Percentiles rank a stretch among this genome's conserved stretches.
These are phyloP conservation scores for Sarcophaga subvicina DNA, from an alignment of 2,888 invertebrate species.

Conservation along the genomic window DNA sequence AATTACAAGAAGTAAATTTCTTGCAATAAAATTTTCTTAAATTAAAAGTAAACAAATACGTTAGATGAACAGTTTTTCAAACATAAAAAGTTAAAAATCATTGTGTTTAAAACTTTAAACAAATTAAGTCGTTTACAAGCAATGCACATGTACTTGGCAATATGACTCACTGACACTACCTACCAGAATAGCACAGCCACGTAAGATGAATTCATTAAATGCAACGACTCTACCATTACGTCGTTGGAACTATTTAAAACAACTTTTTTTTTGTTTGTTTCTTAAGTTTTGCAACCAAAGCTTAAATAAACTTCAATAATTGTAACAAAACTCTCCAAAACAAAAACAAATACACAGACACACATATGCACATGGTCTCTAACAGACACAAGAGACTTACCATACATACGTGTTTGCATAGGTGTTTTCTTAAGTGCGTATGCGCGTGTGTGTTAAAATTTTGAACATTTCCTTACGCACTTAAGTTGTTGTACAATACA, in stretches of 20 bases:
- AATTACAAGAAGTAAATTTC: too few species aligned
- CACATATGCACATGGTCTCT: background rate
- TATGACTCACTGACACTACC: too few species aligned
- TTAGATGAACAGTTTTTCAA: too few species aligned
- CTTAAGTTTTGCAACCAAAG: slow-evolving; percentile 20
- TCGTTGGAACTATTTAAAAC: slow-evolving; percentile 31
- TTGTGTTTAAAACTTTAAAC: background rate
- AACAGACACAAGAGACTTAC: too few species aligned
- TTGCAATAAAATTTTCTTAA: too few species aligned
- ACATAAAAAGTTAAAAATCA: background rate
- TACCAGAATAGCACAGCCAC: background rate
- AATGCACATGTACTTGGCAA: background rate
- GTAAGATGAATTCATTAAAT: slow-evolving; percentile 54
- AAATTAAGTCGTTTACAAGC: background rate
- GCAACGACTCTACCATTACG: slow-evolving; percentile 46
- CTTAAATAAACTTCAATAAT: slow-evolving; percentile 56
- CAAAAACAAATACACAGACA: background rate
- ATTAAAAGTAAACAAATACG: background rate
- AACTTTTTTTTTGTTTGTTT: slow-evolving; percentile 30
- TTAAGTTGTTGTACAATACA: too few species aligned
- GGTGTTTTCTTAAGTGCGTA: too few species aligned
- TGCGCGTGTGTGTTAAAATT: too few species aligned
- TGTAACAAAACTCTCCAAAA: slow-evolving; percentile 41
- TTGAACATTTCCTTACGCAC: too few species aligned
- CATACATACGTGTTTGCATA: too few species aligned